phyloP scores from a whole-genome alignment of 1,140 invertebrate genomes.

The Lordiphosa clarofinis region DNA sequence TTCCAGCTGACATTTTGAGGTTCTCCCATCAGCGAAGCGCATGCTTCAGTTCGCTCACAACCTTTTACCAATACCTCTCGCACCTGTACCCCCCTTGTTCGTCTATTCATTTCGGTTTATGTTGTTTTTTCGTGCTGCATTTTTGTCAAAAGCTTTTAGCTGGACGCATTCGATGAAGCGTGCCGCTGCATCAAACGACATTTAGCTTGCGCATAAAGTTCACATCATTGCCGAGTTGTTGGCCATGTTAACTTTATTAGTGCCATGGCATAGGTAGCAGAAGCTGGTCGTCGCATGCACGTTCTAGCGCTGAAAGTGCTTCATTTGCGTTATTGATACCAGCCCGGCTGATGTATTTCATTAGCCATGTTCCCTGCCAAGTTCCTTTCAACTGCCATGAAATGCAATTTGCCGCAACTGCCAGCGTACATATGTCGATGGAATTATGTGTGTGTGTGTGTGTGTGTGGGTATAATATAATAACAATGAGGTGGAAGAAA shows the following conservation, averaged over 20 bases:
- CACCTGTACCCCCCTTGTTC: constrained; percentile 16
- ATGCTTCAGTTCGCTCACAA: constrained; percentile 55
- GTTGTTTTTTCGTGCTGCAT: constrained; percentile 31
- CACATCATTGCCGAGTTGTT: constrained; percentile 65
- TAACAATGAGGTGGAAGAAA: constrained; percentile 48
- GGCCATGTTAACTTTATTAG: constrained; percentile 73
- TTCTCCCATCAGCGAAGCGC: neutral
- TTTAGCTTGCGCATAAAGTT: constrained; percentile 74
- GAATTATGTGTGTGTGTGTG: too few relatives aligned
- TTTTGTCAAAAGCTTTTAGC: constrained; percentile 71
- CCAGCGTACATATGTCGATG: constrained; percentile 20
- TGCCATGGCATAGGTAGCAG: constrained; percentile 10
- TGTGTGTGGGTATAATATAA: constrained; percentile 19
- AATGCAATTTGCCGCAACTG: constrained; percentile 47
- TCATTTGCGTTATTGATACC: constrained; percentile 53
- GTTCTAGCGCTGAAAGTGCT: constrained; percentile 20
- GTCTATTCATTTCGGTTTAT: constrained; percentile 28
- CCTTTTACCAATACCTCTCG: constrained; percentile 58
- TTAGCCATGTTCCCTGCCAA: constrained; percentile 30
- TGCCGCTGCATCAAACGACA: constrained; percentile 64
- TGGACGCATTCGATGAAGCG: constrained; percentile 54
- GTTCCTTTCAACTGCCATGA: constrained; percentile 23
- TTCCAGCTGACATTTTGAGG: constrained; percentile 45
- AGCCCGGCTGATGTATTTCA: constrained; percentile 40
- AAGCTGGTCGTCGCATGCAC: neutral